phyloP scores from a whole-genome alignment of 2,888 invertebrate species.

The Clistopyga incitator region DNA sequence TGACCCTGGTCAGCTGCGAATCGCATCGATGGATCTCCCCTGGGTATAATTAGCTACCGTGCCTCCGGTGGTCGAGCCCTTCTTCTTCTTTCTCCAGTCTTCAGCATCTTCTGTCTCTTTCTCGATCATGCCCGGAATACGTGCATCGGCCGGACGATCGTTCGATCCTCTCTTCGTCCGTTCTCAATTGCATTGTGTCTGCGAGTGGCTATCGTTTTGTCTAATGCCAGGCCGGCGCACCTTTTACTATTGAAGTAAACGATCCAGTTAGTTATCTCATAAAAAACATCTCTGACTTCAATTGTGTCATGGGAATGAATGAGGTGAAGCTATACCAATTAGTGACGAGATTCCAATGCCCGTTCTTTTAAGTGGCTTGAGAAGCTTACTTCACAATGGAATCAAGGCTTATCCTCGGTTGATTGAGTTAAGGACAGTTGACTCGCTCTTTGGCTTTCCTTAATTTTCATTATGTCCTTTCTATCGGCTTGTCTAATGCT shows the following conservation, averaged over 20 bases:
- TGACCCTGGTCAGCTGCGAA: constrained; percentile 61
- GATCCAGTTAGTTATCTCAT: no score
- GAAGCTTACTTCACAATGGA: no score
- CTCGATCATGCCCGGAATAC: constrained; percentile 13
- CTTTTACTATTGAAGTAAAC: not conserved
- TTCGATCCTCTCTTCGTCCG: constrained; percentile 41
- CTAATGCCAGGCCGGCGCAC: not conserved
- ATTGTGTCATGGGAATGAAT: no score
- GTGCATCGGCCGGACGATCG: constrained; percentile 41
- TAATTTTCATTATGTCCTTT: no score
- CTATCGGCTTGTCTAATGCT: no score
- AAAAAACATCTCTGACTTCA: no score
- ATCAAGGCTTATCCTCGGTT: no score
- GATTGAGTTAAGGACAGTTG: no score
- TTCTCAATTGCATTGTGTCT: not conserved
- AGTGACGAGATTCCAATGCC: no score
- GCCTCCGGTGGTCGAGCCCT: not conserved
- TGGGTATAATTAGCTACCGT: constrained; percentile 63
- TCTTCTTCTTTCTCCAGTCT: constrained; percentile 7
- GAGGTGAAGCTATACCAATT: no score
- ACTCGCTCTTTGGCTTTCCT: no score
- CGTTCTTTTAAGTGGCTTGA: no score
- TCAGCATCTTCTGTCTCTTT: constrained; percentile 7
- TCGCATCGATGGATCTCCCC: constrained; percentile 61
- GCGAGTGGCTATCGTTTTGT: constrained; percentile 4